Percentiles rank a stretch among this genome's conserved stretches.
Conservation (phyloP, 2,888 invertebrate genomes). For the Operophtera brumata region DNA sequence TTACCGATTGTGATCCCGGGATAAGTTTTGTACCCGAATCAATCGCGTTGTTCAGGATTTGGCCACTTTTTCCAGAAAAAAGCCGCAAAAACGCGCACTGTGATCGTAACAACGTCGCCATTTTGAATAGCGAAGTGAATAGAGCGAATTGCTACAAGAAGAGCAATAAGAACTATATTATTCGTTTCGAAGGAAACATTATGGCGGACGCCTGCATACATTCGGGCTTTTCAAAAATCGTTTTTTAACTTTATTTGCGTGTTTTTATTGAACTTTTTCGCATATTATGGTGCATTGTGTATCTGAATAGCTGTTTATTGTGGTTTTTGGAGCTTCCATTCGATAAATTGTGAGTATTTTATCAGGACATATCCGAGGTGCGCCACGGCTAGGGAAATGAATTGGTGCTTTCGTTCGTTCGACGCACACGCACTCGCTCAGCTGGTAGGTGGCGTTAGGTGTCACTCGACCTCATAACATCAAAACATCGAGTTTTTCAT, state of each 20-base stretch:
- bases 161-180: constrained; percentile 82
- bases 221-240: constrained; percentile 81
- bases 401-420: constrained; percentile 79
- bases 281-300: constrained; percentile 79
- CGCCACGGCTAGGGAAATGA: constrained; percentile 82
- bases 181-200: constrained; percentile 82
- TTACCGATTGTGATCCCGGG: constrained; percentile 74
- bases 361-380: constrained; percentile 78
- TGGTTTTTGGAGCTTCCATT: constrained; percentile 74
- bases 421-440: constrained; percentile 80
- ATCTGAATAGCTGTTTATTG: constrained; percentile 74
- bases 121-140: constrained; percentile 82
- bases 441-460: constrained; percentile 80
- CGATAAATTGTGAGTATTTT: constrained; percentile 78
- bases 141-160: constrained; percentile 80
- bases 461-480: constrained; percentile 63
- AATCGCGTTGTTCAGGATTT: constrained; percentile 73
- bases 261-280: constrained; percentile 81
- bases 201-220: constrained; percentile 81
- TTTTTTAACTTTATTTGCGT: constrained; percentile 79
- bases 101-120: constrained; percentile 80
- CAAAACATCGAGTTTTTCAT: constrained; percentile 78
- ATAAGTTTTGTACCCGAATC: constrained; percentile 67
- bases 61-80: constrained; percentile 72
- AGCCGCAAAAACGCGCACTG: constrained; percentile 76